Evolutionary conservation across 1,140 invertebrate genomes (phyloP).

Genomic region (Lerema accius): DNA sequence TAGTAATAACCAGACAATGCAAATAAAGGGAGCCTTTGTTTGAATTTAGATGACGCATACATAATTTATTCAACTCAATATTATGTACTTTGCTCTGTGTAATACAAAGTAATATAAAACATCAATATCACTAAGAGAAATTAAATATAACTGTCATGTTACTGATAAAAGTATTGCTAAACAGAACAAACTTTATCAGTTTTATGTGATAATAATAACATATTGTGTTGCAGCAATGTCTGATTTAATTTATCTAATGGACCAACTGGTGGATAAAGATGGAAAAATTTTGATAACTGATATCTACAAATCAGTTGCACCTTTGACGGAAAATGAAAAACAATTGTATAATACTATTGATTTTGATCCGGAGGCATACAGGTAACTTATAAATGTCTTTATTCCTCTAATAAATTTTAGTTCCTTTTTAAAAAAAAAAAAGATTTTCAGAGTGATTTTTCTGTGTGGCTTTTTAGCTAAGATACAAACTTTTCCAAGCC

Average conservation of each 20-base stretch:
- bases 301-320: conserved; percentile 90
- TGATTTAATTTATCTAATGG: conserved; percentile 93
- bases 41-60: neutral
- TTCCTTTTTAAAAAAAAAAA: too few relatives aligned
- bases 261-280: conserved; percentile 91
- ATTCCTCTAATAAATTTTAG: too few relatives aligned
- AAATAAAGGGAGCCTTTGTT: neutral
- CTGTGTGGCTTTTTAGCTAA: too few relatives aligned
- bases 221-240: conserved; percentile 87
- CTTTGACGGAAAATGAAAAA: conserved; percentile 89
- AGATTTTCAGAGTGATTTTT: too few relatives aligned
- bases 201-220: neutral
- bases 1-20: neutral
- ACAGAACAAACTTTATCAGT: conserved; percentile 5
- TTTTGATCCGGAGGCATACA: conserved; percentile 93
- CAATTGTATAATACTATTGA: conserved; percentile 93
- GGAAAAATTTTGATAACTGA: conserved; percentile 92
- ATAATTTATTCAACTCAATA: neutral
- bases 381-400: conserved; percentile 60
- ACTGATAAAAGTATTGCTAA: conserved; percentile 7
- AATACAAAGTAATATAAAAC: neutral
- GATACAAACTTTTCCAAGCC: too few relatives aligned
- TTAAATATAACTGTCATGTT: neutral
- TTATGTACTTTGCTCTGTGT: neutral
- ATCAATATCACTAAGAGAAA: conserved; percentile 2